phyloP scores from a whole-genome alignment of 2,113 vertebrate species.

The Cephalopterus ornatus region DNA sequence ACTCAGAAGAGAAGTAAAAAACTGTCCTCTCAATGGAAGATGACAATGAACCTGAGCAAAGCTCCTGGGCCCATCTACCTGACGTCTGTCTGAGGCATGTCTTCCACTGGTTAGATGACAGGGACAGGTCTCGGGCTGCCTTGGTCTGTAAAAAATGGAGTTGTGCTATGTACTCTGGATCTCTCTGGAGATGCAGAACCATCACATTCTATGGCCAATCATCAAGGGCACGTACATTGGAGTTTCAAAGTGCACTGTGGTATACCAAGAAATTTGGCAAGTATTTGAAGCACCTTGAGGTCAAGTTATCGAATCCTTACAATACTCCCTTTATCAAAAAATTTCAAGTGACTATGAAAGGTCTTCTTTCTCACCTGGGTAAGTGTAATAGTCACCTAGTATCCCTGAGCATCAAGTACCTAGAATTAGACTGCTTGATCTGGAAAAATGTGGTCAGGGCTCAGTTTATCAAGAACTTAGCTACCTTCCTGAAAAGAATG shows the following conservation, averaged over 20 bases:
- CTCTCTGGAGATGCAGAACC: constrained; percentile 72
- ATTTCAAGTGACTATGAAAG: constrained; percentile 69
- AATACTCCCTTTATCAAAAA: constrained; percentile 58
- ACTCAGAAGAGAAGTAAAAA: not conserved
- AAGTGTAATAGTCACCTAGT: constrained; percentile 60
- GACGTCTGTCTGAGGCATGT: constrained; percentile 69
- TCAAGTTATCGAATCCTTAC: constrained; percentile 69
- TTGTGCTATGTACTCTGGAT: constrained; percentile 64
- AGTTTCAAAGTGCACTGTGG: constrained; percentile 65
- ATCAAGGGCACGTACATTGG: not conserved
- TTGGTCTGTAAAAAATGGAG: constrained; percentile 77
- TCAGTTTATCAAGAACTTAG: constrained; percentile 65
- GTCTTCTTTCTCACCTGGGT: constrained; percentile 64
- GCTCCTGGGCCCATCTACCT: constrained; percentile 68
- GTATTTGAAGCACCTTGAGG: constrained; percentile 73
- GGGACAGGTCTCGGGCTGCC: constrained; percentile 66
- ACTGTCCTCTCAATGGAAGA: constrained; percentile 31
- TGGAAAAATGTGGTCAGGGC: constrained; percentile 63
- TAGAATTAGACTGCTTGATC: constrained; percentile 68
- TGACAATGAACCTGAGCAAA: constrained; percentile 1
- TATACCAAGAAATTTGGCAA: constrained; percentile 71
- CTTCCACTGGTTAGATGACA: constrained; percentile 72
- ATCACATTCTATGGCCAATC: constrained; percentile 70
- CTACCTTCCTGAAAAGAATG: constrained; percentile 67
- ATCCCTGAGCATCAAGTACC: constrained; percentile 65